Percentiles rank a stretch among this genome's conserved stretches.
These are phyloP conservation scores for Dryocosmus kuriphilus DNA, from an alignment of 2,888 invertebrate species.

Conservation along the genomic window DNA sequence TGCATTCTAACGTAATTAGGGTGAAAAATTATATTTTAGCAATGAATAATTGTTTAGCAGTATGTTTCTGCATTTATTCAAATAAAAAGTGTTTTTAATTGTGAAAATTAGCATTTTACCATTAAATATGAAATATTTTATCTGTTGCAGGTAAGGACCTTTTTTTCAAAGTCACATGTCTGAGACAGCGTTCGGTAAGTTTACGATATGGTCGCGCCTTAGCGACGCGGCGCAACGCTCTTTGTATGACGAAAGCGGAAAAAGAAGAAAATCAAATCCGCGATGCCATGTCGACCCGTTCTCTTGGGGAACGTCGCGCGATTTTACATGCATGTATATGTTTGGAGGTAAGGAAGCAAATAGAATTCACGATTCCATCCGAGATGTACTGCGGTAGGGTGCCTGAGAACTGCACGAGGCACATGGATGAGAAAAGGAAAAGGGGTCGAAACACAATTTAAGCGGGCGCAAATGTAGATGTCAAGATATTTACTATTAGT, in stretches of 20 bases:
- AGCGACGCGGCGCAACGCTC: background rate
- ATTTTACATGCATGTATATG: constrained; percentile 46
- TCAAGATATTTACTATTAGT: constrained; percentile 75
- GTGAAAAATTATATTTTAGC: too few species aligned
- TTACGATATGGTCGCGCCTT: background rate
- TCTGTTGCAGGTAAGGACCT: constrained; percentile 64
- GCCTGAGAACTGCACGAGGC: constrained; percentile 43
- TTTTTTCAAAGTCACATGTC: constrained; percentile 13
- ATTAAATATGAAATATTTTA: constrained; percentile 43
- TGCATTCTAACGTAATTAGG: too few species aligned
- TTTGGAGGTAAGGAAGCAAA: constrained; percentile 48
- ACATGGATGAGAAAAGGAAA: constrained; percentile 51
- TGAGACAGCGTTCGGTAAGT: background rate
- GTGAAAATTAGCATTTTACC: background rate
- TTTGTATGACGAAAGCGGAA: constrained; percentile 20
- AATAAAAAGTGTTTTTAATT: too few species aligned
- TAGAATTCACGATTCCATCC: constrained; percentile 64
- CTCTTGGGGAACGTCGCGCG: constrained; percentile 17
- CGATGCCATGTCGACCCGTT: constrained; percentile 36
- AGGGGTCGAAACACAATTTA: constrained; percentile 69
- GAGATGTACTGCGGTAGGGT: constrained; percentile 48
- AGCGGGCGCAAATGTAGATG: constrained; percentile 71
- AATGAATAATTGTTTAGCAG: too few species aligned
- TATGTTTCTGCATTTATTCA: too few species aligned
- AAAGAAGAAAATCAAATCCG: constrained; percentile 38